Base-by-base conservation (phyloP, 2,888 invertebrate genomes). In the Anarsia innoxiella region DNA sequence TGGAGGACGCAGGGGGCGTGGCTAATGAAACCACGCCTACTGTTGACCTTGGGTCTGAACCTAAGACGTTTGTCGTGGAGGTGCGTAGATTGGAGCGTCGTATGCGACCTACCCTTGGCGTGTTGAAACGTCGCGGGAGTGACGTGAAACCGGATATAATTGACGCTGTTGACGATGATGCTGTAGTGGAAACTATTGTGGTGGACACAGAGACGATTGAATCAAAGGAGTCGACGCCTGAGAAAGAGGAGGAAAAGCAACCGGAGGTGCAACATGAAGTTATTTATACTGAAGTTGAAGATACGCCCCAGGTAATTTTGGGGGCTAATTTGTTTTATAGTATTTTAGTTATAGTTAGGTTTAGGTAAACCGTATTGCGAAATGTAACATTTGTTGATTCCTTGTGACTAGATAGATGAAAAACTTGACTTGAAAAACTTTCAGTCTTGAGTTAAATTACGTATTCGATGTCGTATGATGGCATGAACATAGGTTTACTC, bases 251-350 rank as follows among this genome's bases (percentile, higher is more conserved):
- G n/a, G 12, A 28, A 9, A 1, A 6, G 3, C 23, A 19, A n/a
- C n/a, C n/a, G n/a, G n/a, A n/a, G n/a, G n/a, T n/a, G n/a, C n/a
- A n/a, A n/a, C 27, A 31, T 3, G 78, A 82, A 40, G 75, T 56
- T 37, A 77, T 80, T 38, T 82, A 83, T 50, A 70, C 75, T 1
- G 82, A 80, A 59, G 75, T 79, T 9, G 78, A 73, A 26, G 72
- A 79, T 30, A 42, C 48, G 40, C 54, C 67, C 23, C 75, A 79
- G 80, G 80, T 80, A 78, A 67, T 11, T n/a, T n/a, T n/a, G n/a
- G n/a, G n/a, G n/a, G n/a, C n/a, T n/a, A n/a, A n/a, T n/a, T n/a
- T n/a, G n/a, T n/a, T n/a, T n/a, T n/a, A n/a, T n/a, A n/a, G n/a
- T n/a, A n/a, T n/a, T n/a, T n/a, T n/a, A n/a, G n/a, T n/a, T n/a